Evolutionary conservation across 2,797 vertebrate species (phyloP).

Genomic region (Tamandua tetradactyla): DNA sequence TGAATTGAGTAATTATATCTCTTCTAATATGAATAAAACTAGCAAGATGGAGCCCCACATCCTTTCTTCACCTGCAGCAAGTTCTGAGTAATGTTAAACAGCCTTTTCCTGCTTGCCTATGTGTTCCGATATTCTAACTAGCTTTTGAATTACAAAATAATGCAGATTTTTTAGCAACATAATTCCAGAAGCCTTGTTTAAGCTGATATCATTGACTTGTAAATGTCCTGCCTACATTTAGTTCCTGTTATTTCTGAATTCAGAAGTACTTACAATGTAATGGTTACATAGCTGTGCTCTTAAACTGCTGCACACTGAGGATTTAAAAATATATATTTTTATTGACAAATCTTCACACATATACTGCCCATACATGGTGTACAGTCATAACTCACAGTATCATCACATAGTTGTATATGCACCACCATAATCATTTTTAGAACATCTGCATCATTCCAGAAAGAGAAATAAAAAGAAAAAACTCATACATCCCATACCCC

Average conservation of each 20-base stretch:
- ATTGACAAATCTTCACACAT: no score
- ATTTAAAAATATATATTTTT: no score
- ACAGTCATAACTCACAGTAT: no score
- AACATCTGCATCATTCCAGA: no score
- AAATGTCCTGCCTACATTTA: constrained; percentile 76
- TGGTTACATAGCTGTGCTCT: constrained; percentile 67
- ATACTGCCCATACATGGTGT: no score
- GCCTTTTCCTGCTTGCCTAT: not conserved
- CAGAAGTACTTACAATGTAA: constrained; percentile 79
- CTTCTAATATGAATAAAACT: not conserved
- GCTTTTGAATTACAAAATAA: constrained; percentile 46
- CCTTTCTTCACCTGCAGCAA: not conserved
- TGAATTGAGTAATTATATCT: not conserved
- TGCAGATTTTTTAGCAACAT: constrained; percentile 25
- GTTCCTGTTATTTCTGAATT: constrained; percentile 77
- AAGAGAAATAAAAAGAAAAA: no score
- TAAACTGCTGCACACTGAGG: constrained; percentile 51
- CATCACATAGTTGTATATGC: no score
- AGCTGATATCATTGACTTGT: constrained; percentile 70
- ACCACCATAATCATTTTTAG: no score
- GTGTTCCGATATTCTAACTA: constrained; percentile 54
- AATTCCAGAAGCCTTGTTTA: constrained; percentile 73
- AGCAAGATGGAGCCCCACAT: not conserved
- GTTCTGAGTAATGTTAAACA: not conserved
- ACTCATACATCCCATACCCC: no score